phyloP scores from a whole-genome alignment of 2,888 invertebrate genomes.

The Chrysina gloriosa region DNA sequence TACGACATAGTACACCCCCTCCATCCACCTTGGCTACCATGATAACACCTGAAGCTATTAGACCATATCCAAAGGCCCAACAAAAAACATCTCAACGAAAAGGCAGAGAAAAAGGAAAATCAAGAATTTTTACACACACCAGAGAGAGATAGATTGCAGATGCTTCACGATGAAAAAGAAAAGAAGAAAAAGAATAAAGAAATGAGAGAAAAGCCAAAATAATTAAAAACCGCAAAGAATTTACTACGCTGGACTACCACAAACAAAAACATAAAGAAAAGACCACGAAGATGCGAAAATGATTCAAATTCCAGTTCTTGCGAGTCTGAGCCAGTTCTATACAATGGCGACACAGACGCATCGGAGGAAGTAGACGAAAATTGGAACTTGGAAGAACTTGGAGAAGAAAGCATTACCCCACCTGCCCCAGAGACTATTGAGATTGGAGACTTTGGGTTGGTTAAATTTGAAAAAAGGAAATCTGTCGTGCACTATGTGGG shows the following conservation, averaged over 20 bases:
- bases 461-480: not conserved
- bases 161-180: not conserved
- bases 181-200: not conserved
- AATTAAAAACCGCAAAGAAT: not conserved
- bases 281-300: too few species aligned
- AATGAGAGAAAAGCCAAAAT: not conserved
- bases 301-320: too few species aligned
- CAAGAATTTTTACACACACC: not conserved
- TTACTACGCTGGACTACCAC: too few species aligned
- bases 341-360: not conserved
- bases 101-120: not conserved
- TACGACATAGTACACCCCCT: not conserved
- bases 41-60: not conserved
- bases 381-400: not conserved
- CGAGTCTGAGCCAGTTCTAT: not conserved
- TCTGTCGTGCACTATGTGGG: not conserved
- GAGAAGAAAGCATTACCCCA: not conserved
- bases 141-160: not conserved
- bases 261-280: too few species aligned
- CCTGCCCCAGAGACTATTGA: not conserved
- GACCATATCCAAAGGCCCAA: not conserved
- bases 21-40: not conserved
- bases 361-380: not conserved
- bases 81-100: not conserved
- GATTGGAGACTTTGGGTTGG: not conserved